Conservation (phyloP, 2,113 vertebrate genomes). For the Balaeniceps rex region DNA sequence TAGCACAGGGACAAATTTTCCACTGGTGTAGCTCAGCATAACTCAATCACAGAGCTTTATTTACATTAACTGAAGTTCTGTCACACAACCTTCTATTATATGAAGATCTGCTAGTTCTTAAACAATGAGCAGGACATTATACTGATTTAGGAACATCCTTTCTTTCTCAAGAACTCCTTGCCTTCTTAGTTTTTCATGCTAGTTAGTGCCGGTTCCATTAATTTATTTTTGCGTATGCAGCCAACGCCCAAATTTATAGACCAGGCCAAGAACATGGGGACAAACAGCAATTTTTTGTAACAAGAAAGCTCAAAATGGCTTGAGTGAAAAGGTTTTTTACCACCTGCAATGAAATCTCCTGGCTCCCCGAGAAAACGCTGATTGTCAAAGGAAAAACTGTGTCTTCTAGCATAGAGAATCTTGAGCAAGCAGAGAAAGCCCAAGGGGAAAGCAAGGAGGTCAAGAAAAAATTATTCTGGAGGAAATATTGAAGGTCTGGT, state of each 20-base stretch:
- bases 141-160: not conserved
- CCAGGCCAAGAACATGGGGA: not conserved
- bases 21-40: not conserved
- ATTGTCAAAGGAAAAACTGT: not conserved
- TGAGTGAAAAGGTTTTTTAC: not conserved
- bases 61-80: not conserved
- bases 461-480: not conserved
- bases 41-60: not conserved
- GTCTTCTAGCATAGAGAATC: not conserved
- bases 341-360: not conserved
- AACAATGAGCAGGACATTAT: not conserved
- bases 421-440: not conserved
- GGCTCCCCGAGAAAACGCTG: not conserved
- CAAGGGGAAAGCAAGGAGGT: not conserved
- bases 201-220: not conserved
- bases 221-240: not conserved
- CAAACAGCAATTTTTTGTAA: not conserved
- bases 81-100: not conserved
- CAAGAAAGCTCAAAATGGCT: not conserved
- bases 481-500: not conserved
- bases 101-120: not conserved
- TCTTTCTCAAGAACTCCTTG: not conserved
- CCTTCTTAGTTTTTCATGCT: not conserved
- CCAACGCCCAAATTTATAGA: not conserved
- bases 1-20: not conserved